Percentiles rank a stretch among this genome's conserved stretches.
Conservation (phyloP, 2,888 invertebrate species). For the Cataglyphis livida region DNA sequence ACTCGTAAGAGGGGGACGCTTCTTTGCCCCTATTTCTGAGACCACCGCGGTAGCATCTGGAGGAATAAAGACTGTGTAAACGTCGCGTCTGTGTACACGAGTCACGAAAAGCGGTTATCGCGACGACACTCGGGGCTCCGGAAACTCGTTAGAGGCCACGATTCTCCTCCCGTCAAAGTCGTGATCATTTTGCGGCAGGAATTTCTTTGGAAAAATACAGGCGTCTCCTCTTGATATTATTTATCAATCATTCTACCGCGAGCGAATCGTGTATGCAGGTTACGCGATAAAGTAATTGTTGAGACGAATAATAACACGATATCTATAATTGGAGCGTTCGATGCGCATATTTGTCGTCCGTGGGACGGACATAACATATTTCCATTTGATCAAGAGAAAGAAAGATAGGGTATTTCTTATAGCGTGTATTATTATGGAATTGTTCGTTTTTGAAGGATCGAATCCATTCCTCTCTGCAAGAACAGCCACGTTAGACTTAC, state of each 20-base stretch:
- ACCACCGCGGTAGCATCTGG: constrained; percentile 63
- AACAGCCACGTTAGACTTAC: neutral
- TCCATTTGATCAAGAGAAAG: too few species aligned
- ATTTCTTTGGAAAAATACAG: constrained; percentile 5
- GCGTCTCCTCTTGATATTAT: constrained; percentile 9
- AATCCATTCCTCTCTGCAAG: neutral
- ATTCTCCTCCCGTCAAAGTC: neutral
- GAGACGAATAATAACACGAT: constrained; percentile 14
- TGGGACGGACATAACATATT: neutral
- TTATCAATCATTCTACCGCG: neutral
- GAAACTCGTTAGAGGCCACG: constrained; percentile 25
- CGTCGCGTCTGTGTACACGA: constrained; percentile 59
- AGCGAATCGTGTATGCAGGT: constrained; percentile 26
- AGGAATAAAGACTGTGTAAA: constrained; percentile 68
- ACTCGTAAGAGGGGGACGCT: constrained; percentile 29
- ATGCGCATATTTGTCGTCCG: neutral
- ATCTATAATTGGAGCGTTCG: constrained; percentile 48
- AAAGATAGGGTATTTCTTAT: neutral
- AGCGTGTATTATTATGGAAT: neutral
- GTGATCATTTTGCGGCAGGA: constrained; percentile 4
- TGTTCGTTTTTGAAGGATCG: neutral
- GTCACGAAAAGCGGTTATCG: constrained; percentile 62
- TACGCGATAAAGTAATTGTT: constrained; percentile 16
- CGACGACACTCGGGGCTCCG: constrained; percentile 18
- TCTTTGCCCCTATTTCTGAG: constrained; percentile 43